Base-by-base conservation (phyloP, 37 sponge, comb jelly and placozoan species). In the Diacarnus erythraeanus region DNA sequence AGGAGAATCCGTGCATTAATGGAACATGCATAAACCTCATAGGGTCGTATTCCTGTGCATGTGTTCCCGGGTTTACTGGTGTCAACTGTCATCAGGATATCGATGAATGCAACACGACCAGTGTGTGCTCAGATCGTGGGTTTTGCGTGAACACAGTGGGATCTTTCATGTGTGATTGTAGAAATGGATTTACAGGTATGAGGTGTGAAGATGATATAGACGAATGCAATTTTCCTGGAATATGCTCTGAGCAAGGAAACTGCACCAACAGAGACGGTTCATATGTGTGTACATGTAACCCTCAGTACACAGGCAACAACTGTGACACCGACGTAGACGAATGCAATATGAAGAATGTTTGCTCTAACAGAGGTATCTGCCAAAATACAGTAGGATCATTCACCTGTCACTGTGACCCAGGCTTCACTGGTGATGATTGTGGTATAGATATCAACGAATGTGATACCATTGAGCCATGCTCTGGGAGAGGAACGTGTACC, bases 161-260 rank as follows among this genome's bases (percentile, higher is more conserved):
- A 22, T 66, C 67, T 42, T 90, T 74, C 74, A 76, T 59, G 29
- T 94, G 94, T 64, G 27, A 38, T 38, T 94, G 94, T 43, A 41
- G n/a, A 2, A 75, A 80, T 15, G 88, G 87, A 15, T 94, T 83
- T 72, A 83, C 83, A 56, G 91, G 91, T 17, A 1, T 22, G 1
- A 43, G 9, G 36, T 91, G 92, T 72, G 84, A 29, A 20, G 30
- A 15, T 17, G 30, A 76, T 33, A 77, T 90, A 21, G 70, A 87
- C 12, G 51, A 47, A 9, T 69, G 38, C 38, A 69, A 9, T 39
- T 64, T 10, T 12, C n/a, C 23, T 34, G 40, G 8, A 31, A 9
- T 77, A 17, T 92, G 93, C 59, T 18, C 64, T n/a, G 27, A 6
- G 21, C 34, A 34, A 21, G 39, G 69, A 18, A 34, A 15, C 35